Base-by-base conservation (phyloP, 2,113 vertebrate genomes). In the Pica pica region DNA sequence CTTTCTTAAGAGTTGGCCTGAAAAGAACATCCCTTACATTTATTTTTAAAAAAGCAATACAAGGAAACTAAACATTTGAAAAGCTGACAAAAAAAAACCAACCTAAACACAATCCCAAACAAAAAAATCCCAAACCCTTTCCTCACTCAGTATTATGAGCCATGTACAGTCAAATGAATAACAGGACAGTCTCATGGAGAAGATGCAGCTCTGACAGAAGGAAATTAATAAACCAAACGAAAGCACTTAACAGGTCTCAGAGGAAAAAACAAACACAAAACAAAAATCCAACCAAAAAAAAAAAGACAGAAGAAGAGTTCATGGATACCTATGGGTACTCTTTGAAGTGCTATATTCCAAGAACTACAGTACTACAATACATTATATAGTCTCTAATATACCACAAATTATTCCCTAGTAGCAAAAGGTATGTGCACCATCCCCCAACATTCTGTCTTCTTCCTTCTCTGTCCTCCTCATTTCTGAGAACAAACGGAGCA, bases 401-500 rank as follows among this genome's bases (percentile, higher is more conserved):
- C 27, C 61, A 87, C 55, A 55, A 26, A 61, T 42, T n/a, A 93
- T 37, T 95, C 92, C 87, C 93, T 79, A 88, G 60, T 50, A 83
- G 49, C 55, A 78, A 70, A 74, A 74, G 31, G 27, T 78, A 94
- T 24, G 59, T 88, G 70, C 49, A 93, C 80, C 84, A 86, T 39
- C 77, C 87, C 90, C 81, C 83, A 95, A 70, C 53, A 93, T 87
- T 44, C 86, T 67, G 35, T 41, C 67, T 71, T 76, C 42, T 93
- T 94, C 81, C 83, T 83, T 84, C 95, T 95, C 39, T 94, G 92
- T 89, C 89, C 65, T 93, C 73, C 93, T 89, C 84, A 78, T 39
- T 95, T 77, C 87, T 61, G 78, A 97, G 75, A 94, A 67, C 81
- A 81, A 93, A 95, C 57, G 57, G 65, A 95, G 87, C 91, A 90